Conservation (phyloP, 1,140 invertebrate species). For the Drosophila ficusphila region DNA sequence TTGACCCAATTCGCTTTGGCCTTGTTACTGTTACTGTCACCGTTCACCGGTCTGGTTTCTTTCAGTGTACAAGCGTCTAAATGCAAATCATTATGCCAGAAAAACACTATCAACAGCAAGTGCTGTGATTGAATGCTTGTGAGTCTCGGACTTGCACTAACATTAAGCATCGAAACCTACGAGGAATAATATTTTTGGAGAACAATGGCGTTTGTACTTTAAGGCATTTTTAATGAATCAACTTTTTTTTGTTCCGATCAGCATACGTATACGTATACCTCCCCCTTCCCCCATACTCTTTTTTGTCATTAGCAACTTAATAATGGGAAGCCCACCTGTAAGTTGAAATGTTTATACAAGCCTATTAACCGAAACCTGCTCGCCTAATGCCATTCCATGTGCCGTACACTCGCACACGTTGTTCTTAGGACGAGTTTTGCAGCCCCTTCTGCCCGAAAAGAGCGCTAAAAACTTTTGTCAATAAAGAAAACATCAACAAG, state of each 20-base stretch:
- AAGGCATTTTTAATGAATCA: too few relatives aligned
- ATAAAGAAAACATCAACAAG: constrained; percentile 31
- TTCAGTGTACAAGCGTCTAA: constrained; percentile 38
- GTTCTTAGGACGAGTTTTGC: constrained; percentile 29
- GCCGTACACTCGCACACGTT: constrained; percentile 31
- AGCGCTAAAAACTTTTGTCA: constrained; percentile 61
- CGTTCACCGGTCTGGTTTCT: constrained; percentile 52
- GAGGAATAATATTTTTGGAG: too few relatives aligned
- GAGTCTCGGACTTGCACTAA: too few relatives aligned
- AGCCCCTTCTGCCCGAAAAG: neutral
- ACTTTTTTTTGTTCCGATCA: too few relatives aligned
- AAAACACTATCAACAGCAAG: too few relatives aligned
- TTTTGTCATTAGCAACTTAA: constrained; percentile 22
- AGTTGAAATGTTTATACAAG: constrained; percentile 27
- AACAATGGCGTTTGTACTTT: too few relatives aligned
- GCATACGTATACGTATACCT: too few relatives aligned
- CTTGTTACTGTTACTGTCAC: constrained; percentile 42
- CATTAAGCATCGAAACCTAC: too few relatives aligned
- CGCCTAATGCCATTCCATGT: constrained; percentile 29
- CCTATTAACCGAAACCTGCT: constrained; percentile 33
- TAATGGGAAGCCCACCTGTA: constrained; percentile 15
- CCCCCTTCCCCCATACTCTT: too few relatives aligned
- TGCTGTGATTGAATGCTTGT: too few relatives aligned
- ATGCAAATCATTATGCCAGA: constrained; percentile 28
- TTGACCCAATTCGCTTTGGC: constrained; percentile 62